Base-by-base conservation (phyloP, 2,888 invertebrate species). In the Drosophila histrio region DNA sequence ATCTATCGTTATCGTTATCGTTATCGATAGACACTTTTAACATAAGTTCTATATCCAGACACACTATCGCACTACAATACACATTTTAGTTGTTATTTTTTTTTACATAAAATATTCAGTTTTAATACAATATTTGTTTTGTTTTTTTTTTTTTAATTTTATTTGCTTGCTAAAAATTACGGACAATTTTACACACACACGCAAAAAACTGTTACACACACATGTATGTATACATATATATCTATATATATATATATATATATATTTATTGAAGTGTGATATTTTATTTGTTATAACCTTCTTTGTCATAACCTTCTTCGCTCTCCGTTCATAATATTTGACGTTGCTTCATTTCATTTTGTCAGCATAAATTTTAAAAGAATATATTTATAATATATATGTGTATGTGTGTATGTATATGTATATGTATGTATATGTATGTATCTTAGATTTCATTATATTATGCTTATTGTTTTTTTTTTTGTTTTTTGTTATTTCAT, bases 131-230 rank as follows among this genome's bases (percentile, higher is more conserved):
- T 75, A 52, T 41, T 44, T 65, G 61, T 71, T 60, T 68, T 62
- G 32, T 62, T 64, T 72, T 61, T 57, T 56, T 70, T 22, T 41
- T 22, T 19, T 49, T 49, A 26, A 52, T 43, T 54, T 77, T 76
- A 44, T 50, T 66, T 58, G 72, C 69, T 77, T 61, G 81, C 87
- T 89, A 87, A 89, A 90, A 90, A 74, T 82, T 90, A 90, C 91
- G 91, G 90, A 90, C 90, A 91, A 89, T 89, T 87, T 88, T 80
- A 83, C 82, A 87, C 77, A 89, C 77, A 89, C 77, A 77, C 65
- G 79, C 59, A 88, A 80, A 77, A 84, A 63, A 72, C 59, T 17
- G 21, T 68, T 61, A 60, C 69, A 60, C 26, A 57, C 58, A 61
- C 58, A 65, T 50, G 52, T 71, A 53, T 71, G 62, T 61, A 57